Evolutionary conservation across 2,888 invertebrate genomes (phyloP).

Genomic region (Esperia sulphurella): DNA sequence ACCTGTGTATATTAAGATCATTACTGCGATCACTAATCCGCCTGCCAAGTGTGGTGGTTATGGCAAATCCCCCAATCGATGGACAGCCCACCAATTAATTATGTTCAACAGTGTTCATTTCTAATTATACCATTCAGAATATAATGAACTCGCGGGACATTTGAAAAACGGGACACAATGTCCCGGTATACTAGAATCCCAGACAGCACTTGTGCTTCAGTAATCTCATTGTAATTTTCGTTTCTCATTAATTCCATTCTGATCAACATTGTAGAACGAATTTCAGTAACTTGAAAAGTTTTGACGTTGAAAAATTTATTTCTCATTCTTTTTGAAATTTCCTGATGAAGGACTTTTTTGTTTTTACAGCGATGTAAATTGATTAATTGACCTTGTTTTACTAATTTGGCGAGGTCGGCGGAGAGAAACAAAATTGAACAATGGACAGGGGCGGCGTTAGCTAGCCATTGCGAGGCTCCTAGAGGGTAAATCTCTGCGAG

Average conservation of each 20-base stretch:
- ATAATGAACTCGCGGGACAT: too few species aligned
- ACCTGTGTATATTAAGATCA: too few species aligned
- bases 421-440: not conserved
- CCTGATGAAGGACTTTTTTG: not conserved
- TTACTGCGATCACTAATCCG: too few species aligned
- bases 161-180: too few species aligned
- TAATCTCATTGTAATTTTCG: slow-evolving; percentile 24
- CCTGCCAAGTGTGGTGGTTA: too few species aligned
- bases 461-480: too few species aligned
- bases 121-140: too few species aligned
- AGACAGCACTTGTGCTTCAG: slow-evolving; percentile 9
- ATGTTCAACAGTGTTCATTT: too few species aligned
- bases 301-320: slow-evolving; percentile 10
- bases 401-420: not conserved
- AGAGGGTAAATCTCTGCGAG: too few species aligned
- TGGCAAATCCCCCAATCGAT: too few species aligned
- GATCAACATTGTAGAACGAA: slow-evolving; percentile 7
- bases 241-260: slow-evolving; percentile 24
- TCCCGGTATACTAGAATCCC: not conserved
- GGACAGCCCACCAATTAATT: too few species aligned
- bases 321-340: not conserved
- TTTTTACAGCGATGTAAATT: slow-evolving; percentile 2
- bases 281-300: slow-evolving; percentile 7
- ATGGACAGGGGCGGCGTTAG: too few species aligned
- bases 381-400: slow-evolving; percentile 4